Evolutionary conservation across 2,888 invertebrate species (phyloP), one percentile per base, ranked within the genome.

Genomic region (Apodemia zela): DNA sequence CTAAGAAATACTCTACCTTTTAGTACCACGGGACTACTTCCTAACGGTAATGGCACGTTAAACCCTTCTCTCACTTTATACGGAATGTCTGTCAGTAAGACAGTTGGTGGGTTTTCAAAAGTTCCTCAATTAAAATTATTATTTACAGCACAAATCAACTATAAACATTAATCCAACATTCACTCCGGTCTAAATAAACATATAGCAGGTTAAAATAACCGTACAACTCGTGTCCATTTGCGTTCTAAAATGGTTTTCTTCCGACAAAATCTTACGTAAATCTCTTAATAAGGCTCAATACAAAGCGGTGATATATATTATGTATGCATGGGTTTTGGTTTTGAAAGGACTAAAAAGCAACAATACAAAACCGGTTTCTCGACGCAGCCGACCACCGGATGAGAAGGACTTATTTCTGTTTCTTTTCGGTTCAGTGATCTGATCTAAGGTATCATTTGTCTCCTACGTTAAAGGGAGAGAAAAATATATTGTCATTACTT

Each of bases 341-440:
- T 68, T 79, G 76, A 82, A 81, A 80, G 80, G 82, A 81, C 79
- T 82, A 79, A 80, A 82, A 84, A 82, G 81, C 79, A 78, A 84
- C 83, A 82, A 82, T 77, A 78, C 68, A 68, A 80, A 85, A 85
- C 88, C 83, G 85, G 87, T 90, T 86, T 72, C 71, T 69, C 76
- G 75, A 67, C 66, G 66, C 69, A 54, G 72, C 72, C 76, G 76
- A 75, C 77, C 78, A 80, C 79, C 81, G 83, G 82, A 81, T 79
- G 83, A 84, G 79, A 81, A 73, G 80, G 81, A 77, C 75, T 81
- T 81, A 72, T 71, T 71, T 84, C 80, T 86, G 86, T 88, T 86
- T 83, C 86, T 85, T 86, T 89, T 84, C 82, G 80, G 86, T 89
- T 89, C 88, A 87, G 77, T 85, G 86, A 87, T 89, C 87, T 82